A percentile compares a stretch with the other conserved stretches of the same genome.
phyloP scores from a whole-genome alignment of 2,888 invertebrate species.

The Caenorhabditis japonica region DNA sequence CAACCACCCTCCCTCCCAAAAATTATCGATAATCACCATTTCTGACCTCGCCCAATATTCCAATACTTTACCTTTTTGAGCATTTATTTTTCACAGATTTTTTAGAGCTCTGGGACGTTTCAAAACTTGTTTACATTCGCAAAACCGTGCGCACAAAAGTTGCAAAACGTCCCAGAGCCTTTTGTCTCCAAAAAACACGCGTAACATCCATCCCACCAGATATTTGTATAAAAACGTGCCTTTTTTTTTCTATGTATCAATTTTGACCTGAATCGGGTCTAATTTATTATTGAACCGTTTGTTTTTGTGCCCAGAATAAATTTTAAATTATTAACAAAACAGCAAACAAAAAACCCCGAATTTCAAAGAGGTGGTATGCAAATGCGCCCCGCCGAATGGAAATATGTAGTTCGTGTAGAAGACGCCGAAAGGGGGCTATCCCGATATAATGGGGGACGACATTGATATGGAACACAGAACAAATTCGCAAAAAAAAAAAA shows the following conservation, averaged over 20 bases:
- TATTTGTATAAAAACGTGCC: constrained; percentile 50
- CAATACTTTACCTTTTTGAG: constrained; percentile 5
- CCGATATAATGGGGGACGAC: too few species aligned
- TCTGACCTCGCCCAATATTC: constrained; percentile 46
- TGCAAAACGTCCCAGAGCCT: too few species aligned
- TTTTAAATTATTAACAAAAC: constrained; percentile 18
- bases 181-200: constrained; percentile 26
- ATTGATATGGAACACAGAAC: too few species aligned
- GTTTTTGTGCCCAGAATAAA: constrained; percentile 13
- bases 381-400: too few species aligned
- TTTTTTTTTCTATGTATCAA: constrained; percentile 20
- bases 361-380: too few species aligned
- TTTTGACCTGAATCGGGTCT: constrained; percentile 37
- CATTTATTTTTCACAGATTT: constrained; percentile 1
- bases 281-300: constrained; percentile 33
- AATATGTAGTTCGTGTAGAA: too few species aligned
- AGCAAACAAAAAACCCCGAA: too few species aligned
- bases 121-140: too few species aligned
- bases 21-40: constrained; percentile 28
- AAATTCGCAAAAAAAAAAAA: too few species aligned
- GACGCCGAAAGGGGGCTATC: too few species aligned
- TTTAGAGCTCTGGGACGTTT: too few species aligned
- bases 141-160: too few species aligned
- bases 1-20: not conserved
- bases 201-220: constrained; percentile 6